Evolutionary conservation across 2,888 invertebrate species (phyloP), one percentile per base, ranked within the genome.

Genomic region (Cyclophora punctaria): DNA sequence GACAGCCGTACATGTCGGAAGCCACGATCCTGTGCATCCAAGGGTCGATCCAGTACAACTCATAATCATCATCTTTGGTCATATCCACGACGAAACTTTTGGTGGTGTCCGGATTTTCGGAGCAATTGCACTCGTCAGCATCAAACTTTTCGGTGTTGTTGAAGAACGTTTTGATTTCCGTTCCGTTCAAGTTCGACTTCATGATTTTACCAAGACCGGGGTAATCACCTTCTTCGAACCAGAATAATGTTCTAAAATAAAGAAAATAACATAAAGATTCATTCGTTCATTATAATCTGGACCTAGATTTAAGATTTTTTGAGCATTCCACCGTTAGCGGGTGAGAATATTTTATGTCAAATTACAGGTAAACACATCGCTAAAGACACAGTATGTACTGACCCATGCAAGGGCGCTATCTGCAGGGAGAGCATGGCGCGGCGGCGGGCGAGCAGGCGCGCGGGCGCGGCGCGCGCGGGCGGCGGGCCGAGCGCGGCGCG

Each of bases 371-470:
- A 20, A 20, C 20, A 20, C 20, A 20, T 1, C 2, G 1, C 1
- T 20, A 20, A 1, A 20, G 20, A 1, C 35, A 34, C 35, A 47
- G 40, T 20, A 5, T 5, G 46, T 47, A 67, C 70, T 79, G 79
- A 93, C 94, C 91, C 91, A n/a, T 91, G 90, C 59, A 93, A 90
- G 0, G 97, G 96, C 50, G 94, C 91, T 2, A 95, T 89, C 69
- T 94, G 92, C 35, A 97, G 78, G 69, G 93, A 92, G 3, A 90
- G 89, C 35, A 96, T 91, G 0, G 90, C 88, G 4, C 83, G 84
- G 83, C 88, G 46, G 90, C 90, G 7, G 88, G 81, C n/a, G 86
- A 80, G 54, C 92, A 20, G 20, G 20, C 20, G 20, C 20, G 20
- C 93, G 34, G 95, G 75, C 69, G 94, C 92, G 3, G 95, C 82